Evolutionary conservation across 1,140 invertebrate species (phyloP).

Genomic region (Cephus cinctus): DNA sequence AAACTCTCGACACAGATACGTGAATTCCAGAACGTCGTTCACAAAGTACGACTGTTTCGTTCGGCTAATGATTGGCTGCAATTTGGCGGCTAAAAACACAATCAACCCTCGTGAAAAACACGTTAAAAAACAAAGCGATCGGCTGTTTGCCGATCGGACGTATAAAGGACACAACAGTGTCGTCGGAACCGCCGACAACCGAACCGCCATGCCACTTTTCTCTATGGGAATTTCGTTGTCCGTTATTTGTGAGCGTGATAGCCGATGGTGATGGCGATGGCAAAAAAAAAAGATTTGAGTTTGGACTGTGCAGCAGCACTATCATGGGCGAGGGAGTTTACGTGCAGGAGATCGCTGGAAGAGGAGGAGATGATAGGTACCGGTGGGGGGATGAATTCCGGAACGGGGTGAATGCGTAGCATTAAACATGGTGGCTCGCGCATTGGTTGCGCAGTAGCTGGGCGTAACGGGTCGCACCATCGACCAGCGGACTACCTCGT

Average conservation of each 20-base stretch:
- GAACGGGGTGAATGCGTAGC: slow-evolving; percentile 24
- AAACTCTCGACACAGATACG: no score
- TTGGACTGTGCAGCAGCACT: no score
- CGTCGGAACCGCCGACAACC: neutral
- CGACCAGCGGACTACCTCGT: slow-evolving; percentile 27
- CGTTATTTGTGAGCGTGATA: neutral
- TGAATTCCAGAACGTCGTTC: no score
- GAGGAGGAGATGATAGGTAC: no score
- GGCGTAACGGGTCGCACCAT: slow-evolving; percentile 35
- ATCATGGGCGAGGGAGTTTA: no score
- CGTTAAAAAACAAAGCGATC: slow-evolving; percentile 36
- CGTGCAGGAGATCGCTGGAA: no score
- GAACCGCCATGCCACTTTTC: no score
- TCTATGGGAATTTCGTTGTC: neutral
- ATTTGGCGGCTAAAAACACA: slow-evolving; percentile 41
- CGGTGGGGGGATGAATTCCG: neutral
- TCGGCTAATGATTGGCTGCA: slow-evolving; percentile 40
- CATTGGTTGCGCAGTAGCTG: slow-evolving; percentile 38
- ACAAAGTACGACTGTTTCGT: neutral
- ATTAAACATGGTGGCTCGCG: slow-evolving; percentile 38
- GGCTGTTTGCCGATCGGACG: neutral
- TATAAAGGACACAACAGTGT: slow-evolving; percentile 2
- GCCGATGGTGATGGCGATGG: no score
- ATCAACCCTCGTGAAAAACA: slow-evolving; percentile 35
- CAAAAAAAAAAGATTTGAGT: no score